phyloP scores from a whole-genome alignment of 1,140 invertebrate genomes.

The Akabosia matsudoensis region DNA sequence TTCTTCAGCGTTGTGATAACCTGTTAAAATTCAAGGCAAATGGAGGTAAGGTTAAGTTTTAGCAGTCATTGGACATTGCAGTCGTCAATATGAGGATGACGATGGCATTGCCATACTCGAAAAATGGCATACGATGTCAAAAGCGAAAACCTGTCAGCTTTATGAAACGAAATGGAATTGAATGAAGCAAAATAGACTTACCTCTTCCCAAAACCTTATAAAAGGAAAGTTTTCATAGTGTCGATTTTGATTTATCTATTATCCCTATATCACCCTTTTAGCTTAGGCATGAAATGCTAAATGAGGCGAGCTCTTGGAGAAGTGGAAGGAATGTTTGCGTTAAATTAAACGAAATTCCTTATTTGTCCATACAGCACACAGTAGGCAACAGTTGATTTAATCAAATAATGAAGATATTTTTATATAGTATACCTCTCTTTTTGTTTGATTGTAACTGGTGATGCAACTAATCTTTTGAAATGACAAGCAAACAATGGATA shows the following conservation, averaged over 20 bases:
- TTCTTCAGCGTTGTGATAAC: too few relatives aligned
- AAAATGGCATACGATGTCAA: not conserved
- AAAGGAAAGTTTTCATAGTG: not conserved
- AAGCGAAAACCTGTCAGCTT: constrained; percentile 16
- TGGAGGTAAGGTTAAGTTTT: too few relatives aligned
- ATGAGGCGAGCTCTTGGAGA: not conserved
- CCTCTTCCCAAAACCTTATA: not conserved
- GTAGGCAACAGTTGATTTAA: not conserved
- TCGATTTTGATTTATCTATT: constrained; percentile 22
- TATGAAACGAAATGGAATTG: not conserved
- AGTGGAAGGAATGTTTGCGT: not conserved
- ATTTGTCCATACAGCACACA: not conserved
- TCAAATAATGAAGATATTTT: not conserved
- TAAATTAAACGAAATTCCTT: not conserved
- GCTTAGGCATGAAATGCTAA: not conserved
- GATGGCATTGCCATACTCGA: not conserved
- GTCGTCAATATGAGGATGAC: not conserved
- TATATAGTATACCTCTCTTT: too few relatives aligned
- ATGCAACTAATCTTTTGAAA: too few relatives aligned
- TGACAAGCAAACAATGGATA: too few relatives aligned
- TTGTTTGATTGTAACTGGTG: too few relatives aligned
- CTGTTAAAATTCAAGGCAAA: too few relatives aligned
- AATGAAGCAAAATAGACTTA: not conserved
- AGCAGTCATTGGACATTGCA: too few relatives aligned
- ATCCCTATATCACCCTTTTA: not conserved